Base-by-base conservation (phyloP, 2,113 vertebrate species). In the Petroica traversi region DNA sequence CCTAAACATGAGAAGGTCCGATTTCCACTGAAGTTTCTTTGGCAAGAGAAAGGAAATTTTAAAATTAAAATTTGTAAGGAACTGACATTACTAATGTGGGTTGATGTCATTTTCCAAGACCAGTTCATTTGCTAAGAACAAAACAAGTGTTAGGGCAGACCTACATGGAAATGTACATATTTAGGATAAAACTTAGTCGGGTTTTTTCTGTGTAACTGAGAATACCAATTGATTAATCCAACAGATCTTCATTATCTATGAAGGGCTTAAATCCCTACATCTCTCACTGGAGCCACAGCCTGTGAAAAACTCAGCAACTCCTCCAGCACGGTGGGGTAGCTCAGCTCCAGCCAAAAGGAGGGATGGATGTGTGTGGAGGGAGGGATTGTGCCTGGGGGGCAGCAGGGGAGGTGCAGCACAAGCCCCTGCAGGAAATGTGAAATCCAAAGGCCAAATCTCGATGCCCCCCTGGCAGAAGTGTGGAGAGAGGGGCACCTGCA, bases 131-230 rank as follows among this genome's bases (percentile, higher is more conserved):
- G 13, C 62, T 31, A 19, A 64, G 22, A 29, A 36, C 12, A 75
- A 58, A 85, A 34, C 12, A 58, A 88, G 5, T 19, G 24, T 29
- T 29, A 40, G 0, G 20, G 24, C 46, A 92, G 16, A 38, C 5
- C 43, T 55, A 2, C 11, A 25, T 4, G 5, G 11, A 25, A 69
- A 77, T 5, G 8, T 9, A 5, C 3, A 18, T 0, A 10, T 40
- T 55, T 31, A 24, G 15, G 40, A 31, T 23, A 63, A 72, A 63
- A 54, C 1, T 28, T 12, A 4, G 3, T 31, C n/a, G 24, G 0
- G 20, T 57, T 75, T 82, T 10, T 19, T 20, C 43, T 67, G 9
- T 17, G 6, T 5, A 12, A 23, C 20, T 25, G 26, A 59, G 19
- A 76, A n/a, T 3, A 74, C 0, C 20, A 55, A 29, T 29, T 18